Evolutionary conservation across 1,140 invertebrate species (phyloP), one percentile per base, ranked within the genome.

Genomic region (Bombus confusus): DNA sequence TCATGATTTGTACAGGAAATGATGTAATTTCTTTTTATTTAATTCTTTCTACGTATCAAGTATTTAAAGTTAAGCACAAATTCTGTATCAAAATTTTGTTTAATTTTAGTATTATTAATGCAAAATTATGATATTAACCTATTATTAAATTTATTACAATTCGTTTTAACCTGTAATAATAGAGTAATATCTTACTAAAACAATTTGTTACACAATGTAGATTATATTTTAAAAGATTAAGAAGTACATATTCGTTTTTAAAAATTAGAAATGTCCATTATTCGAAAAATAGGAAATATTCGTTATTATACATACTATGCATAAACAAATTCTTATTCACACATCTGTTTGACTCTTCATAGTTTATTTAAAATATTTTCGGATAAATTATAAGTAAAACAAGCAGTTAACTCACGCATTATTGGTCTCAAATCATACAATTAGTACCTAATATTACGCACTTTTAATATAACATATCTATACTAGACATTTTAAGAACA

Each of bases 261-360:
- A 84, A 84, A 84, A 84, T 84, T 79, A 78, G 82, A 84, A 84
- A 84, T 84, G 66, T 84, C 15, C 76, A 64, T 78, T 79, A 57
- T 71, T 84, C 74, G 82, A 84, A 84, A 84, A 84, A 84, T 84
- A 84, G 66, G 76, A 84, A 84, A 79, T 84, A 69, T 84, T n/a
- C 66, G 71, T 78, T 71, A 57, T 79, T 84, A 79, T 77, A 84
- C 41, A 69, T 71, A 79, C 82, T 84, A 84, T 84, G 68, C 66
- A 71, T 79, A 79, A 84, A 84, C 66, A 84, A 84, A 69, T 84
- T 71, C 76, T 84, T 84, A 84, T 78, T 79, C 66, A 84, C 82
- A 78, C 76, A 78, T 83, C 68, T 84, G 69, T 69, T 52, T 78
- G 75, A 41, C 82, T 72, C 34, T 62, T 85, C 52, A 73, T 80